These are phyloP conservation scores for Opisthograptis luteolata DNA, from an alignment of 2,888 invertebrate species.

Conservation along the genomic window DNA sequence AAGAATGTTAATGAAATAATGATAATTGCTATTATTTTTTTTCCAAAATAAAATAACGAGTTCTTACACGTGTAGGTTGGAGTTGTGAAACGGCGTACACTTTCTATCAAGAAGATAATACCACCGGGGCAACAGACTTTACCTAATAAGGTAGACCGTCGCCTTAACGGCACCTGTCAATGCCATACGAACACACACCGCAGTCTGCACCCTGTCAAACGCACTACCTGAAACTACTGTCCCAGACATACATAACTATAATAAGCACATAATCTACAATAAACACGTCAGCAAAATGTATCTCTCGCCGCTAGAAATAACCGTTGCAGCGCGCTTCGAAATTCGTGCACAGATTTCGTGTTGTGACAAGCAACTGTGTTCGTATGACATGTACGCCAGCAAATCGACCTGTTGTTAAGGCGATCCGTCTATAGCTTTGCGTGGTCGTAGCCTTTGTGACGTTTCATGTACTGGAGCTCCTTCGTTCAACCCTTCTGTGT, in stretches of 20 bases:
- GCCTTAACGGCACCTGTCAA: conserved; percentile 39
- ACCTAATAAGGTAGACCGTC: conserved; percentile 66
- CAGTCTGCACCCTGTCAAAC: conserved; percentile 20
- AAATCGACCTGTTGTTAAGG: conserved; percentile 36
- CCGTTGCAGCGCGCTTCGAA: conserved; percentile 6
- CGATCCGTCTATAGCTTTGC: conserved; percentile 48
- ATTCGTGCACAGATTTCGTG: conserved; percentile 12
- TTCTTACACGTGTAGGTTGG: conserved; percentile 70
- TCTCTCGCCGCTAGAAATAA: conserved; percentile 1
- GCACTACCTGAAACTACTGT: conserved; percentile 14
- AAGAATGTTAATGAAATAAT: no score
- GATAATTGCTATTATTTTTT: conserved; percentile 13
- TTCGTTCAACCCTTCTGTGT: conserved; percentile 46
- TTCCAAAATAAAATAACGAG: conserved; percentile 24
- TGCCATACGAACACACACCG: conserved; percentile 68
- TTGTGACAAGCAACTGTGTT: conserved; percentile 54
- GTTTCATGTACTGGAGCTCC: conserved; percentile 41
- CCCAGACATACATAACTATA: conserved; percentile 7
- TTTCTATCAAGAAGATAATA: conserved; percentile 81
- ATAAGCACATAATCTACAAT: conserved; percentile 11
- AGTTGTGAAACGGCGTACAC: conserved; percentile 75
- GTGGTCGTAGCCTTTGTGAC: conserved; percentile 56
- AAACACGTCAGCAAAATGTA: conserved; percentile 19
- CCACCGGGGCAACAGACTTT: conserved; percentile 71
- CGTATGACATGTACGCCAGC: conserved; percentile 58